Conservation (phyloP, 2,113 vertebrate genomes). For the Mesoclemmys tuberculata region DNA sequence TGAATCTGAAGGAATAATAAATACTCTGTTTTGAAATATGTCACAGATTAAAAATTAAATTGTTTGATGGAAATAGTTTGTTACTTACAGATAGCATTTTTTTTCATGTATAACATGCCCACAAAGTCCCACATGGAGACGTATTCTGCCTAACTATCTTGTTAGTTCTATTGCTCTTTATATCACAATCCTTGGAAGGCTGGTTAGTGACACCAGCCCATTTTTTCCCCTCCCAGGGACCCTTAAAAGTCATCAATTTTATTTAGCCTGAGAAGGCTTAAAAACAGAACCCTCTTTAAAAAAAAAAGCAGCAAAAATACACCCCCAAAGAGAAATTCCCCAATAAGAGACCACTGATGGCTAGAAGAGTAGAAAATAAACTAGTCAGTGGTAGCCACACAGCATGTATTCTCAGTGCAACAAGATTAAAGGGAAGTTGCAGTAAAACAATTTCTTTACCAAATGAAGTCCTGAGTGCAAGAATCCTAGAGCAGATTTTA, state of each 20-base stretch:
- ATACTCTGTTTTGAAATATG: background rate
- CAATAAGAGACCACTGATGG: slow-evolving; percentile 17
- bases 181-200: slow-evolving; percentile 13
- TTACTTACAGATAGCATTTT: background rate
- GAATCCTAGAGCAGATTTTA: slow-evolving; percentile 28
- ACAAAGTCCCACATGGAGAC: slow-evolving; percentile 36
- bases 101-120: background rate
- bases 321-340: slow-evolving; percentile 37
- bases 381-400: background rate
- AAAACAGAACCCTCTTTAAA: background rate
- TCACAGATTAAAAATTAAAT: slow-evolving; percentile 12
- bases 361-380: slow-evolving; percentile 6
- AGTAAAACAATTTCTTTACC: slow-evolving; percentile 5
- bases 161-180: slow-evolving; percentile 21
- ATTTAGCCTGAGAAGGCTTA: background rate
- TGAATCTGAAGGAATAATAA: slow-evolving; percentile 39
- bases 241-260: slow-evolving; percentile 28
- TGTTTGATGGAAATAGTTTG: slow-evolving; percentile 25
- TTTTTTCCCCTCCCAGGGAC: background rate
- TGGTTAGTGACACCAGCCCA: slow-evolving; percentile 45
- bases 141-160: background rate
- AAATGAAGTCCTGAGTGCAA: slow-evolving; percentile 26
- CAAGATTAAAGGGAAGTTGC: slow-evolving; percentile 36
- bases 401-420: slow-evolving; percentile 33
- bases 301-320: background rate